phyloP scores from a whole-genome alignment of 2,113 vertebrate species.

The Dolichallabes microphthalmus region DNA sequence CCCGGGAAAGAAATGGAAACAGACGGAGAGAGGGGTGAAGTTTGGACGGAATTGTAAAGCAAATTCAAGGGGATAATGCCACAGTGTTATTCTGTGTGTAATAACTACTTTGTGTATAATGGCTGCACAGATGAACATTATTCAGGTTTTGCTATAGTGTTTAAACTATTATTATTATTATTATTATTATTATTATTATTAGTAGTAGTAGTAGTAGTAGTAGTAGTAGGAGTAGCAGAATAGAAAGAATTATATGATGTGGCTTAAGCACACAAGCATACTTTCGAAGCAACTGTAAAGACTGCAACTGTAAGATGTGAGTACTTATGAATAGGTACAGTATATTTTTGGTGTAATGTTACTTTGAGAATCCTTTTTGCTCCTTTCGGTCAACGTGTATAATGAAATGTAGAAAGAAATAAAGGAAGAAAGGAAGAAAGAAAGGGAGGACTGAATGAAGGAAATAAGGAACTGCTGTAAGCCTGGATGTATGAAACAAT shows the following conservation, averaged over 20 bases:
- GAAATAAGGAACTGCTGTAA: too few species aligned
- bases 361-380: background rate
- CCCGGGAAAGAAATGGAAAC: slow-evolving; percentile 7
- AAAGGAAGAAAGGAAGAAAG: background rate
- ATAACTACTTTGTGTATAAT: background rate
- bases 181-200: background rate
- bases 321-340: background rate
- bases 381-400: background rate
- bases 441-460: background rate
- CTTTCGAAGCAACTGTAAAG: background rate
- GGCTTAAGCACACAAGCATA: background rate
- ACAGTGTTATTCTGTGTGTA: background rate
- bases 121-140: too few species aligned
- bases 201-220: too few species aligned
- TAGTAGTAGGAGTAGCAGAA: too few species aligned
- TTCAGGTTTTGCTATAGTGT: background rate
- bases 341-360: background rate
- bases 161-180: background rate
- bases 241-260: background rate
- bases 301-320: background rate
- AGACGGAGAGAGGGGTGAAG: slow-evolving; percentile 3
- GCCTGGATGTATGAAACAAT: too few species aligned
- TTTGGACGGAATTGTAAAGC: background rate
- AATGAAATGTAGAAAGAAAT: background rate
- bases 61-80: slow-evolving; percentile 14